Percentiles rank a stretch among this genome's conserved stretches.
These are phyloP conservation scores for Leptinotarsa peninsularis DNA, from an alignment of 2,888 invertebrate species.

Conservation along the genomic window DNA sequence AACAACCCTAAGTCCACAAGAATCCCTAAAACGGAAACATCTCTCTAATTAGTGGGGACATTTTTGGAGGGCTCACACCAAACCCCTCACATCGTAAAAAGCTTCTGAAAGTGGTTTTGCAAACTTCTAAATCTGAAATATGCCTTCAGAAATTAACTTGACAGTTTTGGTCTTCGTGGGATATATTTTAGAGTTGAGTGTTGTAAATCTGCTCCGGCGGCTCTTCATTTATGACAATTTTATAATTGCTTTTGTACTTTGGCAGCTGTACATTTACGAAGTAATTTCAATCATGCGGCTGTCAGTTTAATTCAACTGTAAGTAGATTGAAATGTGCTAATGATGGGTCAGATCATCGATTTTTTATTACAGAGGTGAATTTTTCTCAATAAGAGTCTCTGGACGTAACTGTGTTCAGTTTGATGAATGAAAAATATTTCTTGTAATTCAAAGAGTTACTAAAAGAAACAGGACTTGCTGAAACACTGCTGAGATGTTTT, in stretches of 20 bases:
- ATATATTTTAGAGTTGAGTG: neutral
- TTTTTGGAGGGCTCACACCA: constrained; percentile 24
- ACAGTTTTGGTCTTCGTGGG: constrained; percentile 20
- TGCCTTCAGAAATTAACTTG: constrained; percentile 14
- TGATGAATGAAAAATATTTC: too few species aligned
- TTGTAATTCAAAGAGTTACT: too few species aligned
- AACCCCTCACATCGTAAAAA: constrained; percentile 24
- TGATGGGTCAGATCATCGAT: too few species aligned
- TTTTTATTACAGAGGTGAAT: too few species aligned
- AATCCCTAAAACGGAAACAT: constrained; percentile 21
- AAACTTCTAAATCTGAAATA: constrained; percentile 18
- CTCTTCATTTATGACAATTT: neutral
- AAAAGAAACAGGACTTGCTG: too few species aligned
- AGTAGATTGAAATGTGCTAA: too few species aligned
- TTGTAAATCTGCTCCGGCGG: constrained; percentile 1
- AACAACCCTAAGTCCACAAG: constrained; percentile 22
- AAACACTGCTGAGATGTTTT: too few species aligned
- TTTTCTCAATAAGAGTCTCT: too few species aligned
- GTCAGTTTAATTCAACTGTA: too few species aligned
- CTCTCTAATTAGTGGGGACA: constrained; percentile 24
- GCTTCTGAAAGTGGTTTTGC: constrained; percentile 26
- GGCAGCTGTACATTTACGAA: neutral
- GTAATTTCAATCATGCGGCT: too few species aligned
- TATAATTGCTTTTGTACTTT: neutral
- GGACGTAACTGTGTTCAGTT: too few species aligned